phyloP scores from a whole-genome alignment of 2,113 vertebrate genomes.

The Chloroceryle aenea region DNA sequence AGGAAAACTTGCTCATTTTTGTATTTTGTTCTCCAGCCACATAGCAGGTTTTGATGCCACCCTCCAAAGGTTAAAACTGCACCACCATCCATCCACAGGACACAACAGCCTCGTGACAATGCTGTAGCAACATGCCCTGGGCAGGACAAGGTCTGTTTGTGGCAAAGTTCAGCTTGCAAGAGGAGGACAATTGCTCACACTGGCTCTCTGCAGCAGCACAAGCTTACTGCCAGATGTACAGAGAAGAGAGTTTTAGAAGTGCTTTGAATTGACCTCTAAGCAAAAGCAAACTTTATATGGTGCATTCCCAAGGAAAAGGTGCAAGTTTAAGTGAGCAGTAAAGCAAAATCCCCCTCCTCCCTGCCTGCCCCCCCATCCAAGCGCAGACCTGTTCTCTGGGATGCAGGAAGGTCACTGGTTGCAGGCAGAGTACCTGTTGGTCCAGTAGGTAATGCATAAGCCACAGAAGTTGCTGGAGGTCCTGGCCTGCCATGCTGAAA shows the following conservation, averaged over 20 bases:
- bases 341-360: slow-evolving; percentile 18
- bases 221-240: too few relatives aligned
- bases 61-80: neutral
- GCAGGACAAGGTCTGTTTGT: neutral
- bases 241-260: slow-evolving; percentile 29
- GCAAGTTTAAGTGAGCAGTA: neutral
- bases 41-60: neutral
- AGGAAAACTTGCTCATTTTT: neutral
- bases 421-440: slow-evolving; percentile 93
- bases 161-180: neutral
- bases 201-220: neutral
- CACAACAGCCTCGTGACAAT: accelerated
- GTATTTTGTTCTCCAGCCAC: neutral
- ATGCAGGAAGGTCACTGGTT: slow-evolving; percentile 83
- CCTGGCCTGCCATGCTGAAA: slow-evolving; percentile 94
- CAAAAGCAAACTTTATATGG: neutral
- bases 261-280: neutral
- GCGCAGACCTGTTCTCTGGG: slow-evolving; percentile 92
- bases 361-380: slow-evolving; percentile 38
- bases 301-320: neutral
- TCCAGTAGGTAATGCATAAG: slow-evolving; percentile 85
- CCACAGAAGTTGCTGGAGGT: slow-evolving; percentile 85
- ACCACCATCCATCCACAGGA: neutral
- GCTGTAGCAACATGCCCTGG: neutral
- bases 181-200: neutral